Evolutionary conservation across 2,888 invertebrate species (phyloP), one percentile per base, ranked within the genome.

Genomic region (Keiferia lycopersicella): DNA sequence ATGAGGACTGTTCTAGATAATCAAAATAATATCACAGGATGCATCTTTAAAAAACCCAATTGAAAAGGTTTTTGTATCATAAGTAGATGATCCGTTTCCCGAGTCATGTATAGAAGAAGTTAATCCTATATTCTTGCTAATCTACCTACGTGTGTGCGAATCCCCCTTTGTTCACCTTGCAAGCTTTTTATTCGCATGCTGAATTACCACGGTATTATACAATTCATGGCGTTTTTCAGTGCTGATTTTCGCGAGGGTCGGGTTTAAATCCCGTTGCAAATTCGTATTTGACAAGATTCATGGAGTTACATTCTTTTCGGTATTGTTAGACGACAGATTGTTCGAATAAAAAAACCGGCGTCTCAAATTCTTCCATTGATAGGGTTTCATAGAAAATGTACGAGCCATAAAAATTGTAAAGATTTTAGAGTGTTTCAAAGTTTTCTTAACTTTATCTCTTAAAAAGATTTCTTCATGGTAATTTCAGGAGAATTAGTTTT

Each of bases 181-280:
- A 38, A 34, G 58, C 66, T 66, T 60, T 41, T 64, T 65, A 48
- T 53, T 66, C 66, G 62, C 58, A 63, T 61, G 30, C 67, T 62
- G 67, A 64, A 66, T 66, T 60, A 66, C 66, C 58, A 62, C 62
- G 45, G 41, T 69, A 60, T 70, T 71, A 68, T 71, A 70, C 73
- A 71, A 73, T 74, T 66, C 69, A 71, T 71, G 66, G 69, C 68
- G 70, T 63, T 72, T 73, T 71, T 68, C 68, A 73, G n/a, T 48
- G 50, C 16, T 38, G 45, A 65, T 65, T 67, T 50, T 48, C 63
- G 68, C 67, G 69, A 71, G 73, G 67, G 73, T 71, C 67, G 66
- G 71, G 72, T 76, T 72, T 76, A 69, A 73, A 74, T 77, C 69
- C 69, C 71, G 71, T 73, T 71, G 71, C 65, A 70, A 72, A 67